phyloP scores from a whole-genome alignment of 2,113 vertebrate species.

The Petrocephalus zakoni region DNA sequence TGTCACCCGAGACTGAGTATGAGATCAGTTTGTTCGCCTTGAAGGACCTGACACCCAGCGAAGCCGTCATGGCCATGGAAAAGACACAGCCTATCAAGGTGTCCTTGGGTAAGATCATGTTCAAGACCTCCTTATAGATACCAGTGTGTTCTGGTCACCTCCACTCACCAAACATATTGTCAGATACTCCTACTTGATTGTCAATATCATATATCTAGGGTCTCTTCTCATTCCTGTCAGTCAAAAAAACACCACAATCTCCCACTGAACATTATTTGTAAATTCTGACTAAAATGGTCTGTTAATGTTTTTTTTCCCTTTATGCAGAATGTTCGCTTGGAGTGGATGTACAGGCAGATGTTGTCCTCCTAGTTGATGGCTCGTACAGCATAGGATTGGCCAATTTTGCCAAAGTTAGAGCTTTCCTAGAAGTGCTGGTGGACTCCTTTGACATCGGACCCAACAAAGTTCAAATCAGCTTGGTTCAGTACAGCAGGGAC shows the following conservation, averaged over 20 bases:
- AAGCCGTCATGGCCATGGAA: constrained; percentile 76
- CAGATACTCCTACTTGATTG: background rate
- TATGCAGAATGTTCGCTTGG: constrained; percentile 87
- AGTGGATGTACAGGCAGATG: constrained; percentile 93
- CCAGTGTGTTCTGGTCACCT: background rate
- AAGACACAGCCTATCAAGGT: constrained; percentile 90
- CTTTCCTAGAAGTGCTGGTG: constrained; percentile 89
- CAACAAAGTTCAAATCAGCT: constrained; percentile 85
- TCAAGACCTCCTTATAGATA: background rate
- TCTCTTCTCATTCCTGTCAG: background rate
- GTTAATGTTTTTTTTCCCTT: constrained; percentile 53
- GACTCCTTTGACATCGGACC: constrained; percentile 90
- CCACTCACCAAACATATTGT: background rate
- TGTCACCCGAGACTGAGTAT: constrained; percentile 88
- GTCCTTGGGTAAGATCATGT: constrained; percentile 73
- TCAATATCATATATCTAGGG: background rate
- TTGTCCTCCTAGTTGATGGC: constrained; percentile 93
- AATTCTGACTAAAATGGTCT: background rate
- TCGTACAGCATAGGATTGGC: constrained; percentile 96
- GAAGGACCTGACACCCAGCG: constrained; percentile 83
- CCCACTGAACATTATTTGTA: background rate
- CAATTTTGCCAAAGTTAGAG: constrained; percentile 97
- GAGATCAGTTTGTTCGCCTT: constrained; percentile 86
- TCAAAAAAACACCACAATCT: background rate
- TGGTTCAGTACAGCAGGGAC: constrained; percentile 97